phyloP scores from a whole-genome alignment of 2,113 vertebrate genomes.

The Gymnogyps californianus region DNA sequence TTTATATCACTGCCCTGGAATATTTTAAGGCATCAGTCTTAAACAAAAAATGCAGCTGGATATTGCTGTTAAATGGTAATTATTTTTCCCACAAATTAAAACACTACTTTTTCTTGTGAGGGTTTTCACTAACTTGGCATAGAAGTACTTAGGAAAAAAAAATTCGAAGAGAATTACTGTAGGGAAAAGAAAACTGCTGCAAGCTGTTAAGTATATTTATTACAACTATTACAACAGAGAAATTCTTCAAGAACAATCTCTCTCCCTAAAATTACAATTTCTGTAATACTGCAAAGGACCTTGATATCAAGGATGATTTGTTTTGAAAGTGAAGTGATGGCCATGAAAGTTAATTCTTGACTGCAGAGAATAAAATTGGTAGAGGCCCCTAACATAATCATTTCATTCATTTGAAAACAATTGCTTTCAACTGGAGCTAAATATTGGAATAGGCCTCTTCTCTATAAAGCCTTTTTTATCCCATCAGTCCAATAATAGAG shows the following conservation, averaged over 20 bases:
- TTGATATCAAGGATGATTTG: not conserved
- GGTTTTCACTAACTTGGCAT: not conserved
- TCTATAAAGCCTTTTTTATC: not conserved
- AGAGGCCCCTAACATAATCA: not conserved
- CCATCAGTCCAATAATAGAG: not conserved
- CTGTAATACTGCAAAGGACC: not conserved
- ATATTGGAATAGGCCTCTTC: not conserved
- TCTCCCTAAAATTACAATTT: not conserved
- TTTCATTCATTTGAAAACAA: not conserved
- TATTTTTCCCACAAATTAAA: not conserved
- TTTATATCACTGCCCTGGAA: not conserved
- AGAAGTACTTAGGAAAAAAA: not conserved
- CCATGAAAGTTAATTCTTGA: not conserved
- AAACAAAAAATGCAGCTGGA: not conserved
- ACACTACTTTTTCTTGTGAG: not conserved
- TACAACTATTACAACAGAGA: not conserved
- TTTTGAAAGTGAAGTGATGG: not conserved
- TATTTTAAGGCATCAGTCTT: not conserved
- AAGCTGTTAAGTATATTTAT: not conserved
- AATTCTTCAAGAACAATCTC: not conserved
- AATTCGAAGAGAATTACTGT: not conserved
- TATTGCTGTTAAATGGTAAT: not conserved
- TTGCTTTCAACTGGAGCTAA: not conserved
- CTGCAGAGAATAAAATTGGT: not conserved
- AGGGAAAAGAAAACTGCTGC: not conserved